These are phyloP conservation scores for Lathamus discolor DNA, from an alignment of 2,113 vertebrate species.

Conservation along the genomic window DNA sequence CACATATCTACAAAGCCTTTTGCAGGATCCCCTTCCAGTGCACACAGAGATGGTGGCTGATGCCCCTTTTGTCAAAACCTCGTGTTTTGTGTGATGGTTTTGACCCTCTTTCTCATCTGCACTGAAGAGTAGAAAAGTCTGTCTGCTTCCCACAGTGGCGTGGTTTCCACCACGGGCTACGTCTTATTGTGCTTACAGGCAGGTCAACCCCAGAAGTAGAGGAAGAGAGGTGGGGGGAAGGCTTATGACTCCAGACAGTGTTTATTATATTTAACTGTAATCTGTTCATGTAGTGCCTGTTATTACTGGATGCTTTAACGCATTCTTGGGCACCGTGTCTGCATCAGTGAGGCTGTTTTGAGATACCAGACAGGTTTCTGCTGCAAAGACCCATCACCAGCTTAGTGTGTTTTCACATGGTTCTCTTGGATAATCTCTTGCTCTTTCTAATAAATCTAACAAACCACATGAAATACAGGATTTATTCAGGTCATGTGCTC, in stretches of 20 bases:
- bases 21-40: neutral
- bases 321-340: neutral
- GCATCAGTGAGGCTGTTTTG: neutral
- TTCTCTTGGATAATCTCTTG: neutral
- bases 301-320: neutral
- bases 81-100: neutral
- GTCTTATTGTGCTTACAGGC: neutral
- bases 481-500: neutral
- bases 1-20: neutral
- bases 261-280: neutral
- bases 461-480: neutral
- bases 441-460: neutral
- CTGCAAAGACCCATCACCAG: neutral
- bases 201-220: neutral
- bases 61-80: neutral
- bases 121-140: rapidly evolving
- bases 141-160: neutral
- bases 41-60: neutral
- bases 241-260: neutral
- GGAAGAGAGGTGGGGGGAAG: neutral
- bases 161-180: neutral
- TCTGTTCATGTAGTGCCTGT: neutral
- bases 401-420: neutral
- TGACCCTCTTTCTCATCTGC: neutral
- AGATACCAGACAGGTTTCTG: neutral